Evolutionary conservation across 1,140 invertebrate species (phyloP), one percentile per base, ranked within the genome.

Genomic region (Drosophila oshimai): DNA sequence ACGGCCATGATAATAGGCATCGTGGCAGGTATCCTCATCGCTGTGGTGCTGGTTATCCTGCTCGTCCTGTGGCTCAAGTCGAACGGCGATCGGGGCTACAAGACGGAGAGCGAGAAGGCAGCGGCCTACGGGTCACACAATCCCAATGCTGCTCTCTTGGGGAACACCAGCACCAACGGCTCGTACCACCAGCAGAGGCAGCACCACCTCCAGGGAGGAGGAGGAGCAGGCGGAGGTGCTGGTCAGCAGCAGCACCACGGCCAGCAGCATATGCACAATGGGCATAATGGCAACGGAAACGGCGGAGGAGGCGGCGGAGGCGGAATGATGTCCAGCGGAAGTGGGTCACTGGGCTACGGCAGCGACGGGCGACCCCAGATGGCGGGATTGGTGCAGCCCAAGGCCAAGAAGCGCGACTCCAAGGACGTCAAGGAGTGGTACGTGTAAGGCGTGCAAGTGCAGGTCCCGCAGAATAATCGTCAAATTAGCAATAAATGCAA

Each of bases 381-480:
- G 89, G 87, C 89, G 10, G 91, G 92, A 12, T 89, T 92, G 47
- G 91, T 92, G 31, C 92, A 93, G 58, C 91, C 92, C 58, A 93
- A 94, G 81, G 92, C 93, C 65, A 95, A 95, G 91, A 95, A 96
- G 90, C 92, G 95, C 83, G 94, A 96, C 92, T 93, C 94, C 64
- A 97, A 97, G 93, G 96, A 97, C 91, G 95, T 98, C 70, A 98
- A 97, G 93, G 97, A 98, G 92, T 98, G 97, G 97, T 98, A 97
- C 91, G 97, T 98, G 79, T 90, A 90, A 90, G 76, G 6, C 39
- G 34, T 9, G n/a, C 12, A 36, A 33, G 15, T 13, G 22, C 26
- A 53, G 44, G 37, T 26, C 17, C 37, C 26, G 2, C 46, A 17
- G 57, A 79, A 50, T 15, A 26, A 67, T 64, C 65, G 80, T 86